Evolutionary conservation across 2,113 vertebrate genomes (phyloP).

Genomic region (Myotis brandtii): DNA sequence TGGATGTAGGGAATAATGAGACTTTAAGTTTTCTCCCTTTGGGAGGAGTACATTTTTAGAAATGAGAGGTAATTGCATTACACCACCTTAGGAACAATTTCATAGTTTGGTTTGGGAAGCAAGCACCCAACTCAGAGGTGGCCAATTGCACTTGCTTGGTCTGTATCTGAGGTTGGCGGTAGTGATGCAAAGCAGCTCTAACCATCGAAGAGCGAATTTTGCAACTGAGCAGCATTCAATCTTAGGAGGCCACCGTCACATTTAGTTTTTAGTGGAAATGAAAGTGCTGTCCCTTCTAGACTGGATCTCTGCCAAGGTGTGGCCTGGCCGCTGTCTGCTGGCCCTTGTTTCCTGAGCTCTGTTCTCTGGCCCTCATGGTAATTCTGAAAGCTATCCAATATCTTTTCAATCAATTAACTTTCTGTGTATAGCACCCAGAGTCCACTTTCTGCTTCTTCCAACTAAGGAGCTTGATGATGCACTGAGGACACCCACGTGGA

Average conservation of each 20-base stretch:
- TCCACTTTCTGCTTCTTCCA: slow-evolving; percentile 22
- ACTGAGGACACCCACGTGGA: not conserved
- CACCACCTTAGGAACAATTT: not conserved
- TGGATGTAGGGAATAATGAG: not conserved
- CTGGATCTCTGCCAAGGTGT: not conserved
- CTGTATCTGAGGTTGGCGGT: not conserved
- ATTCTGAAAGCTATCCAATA: not conserved
- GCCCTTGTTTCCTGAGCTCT: not conserved
- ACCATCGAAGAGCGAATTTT: not conserved
- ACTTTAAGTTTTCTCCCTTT: not conserved
- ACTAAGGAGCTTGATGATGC: not conserved
- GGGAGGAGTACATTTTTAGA: not conserved
- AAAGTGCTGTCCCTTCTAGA: not conserved
- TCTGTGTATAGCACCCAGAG: not conserved
- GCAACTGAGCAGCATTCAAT: not conserved
- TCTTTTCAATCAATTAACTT: not conserved
- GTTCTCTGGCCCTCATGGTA: not conserved
- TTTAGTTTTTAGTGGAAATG: not conserved
- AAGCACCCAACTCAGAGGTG: not conserved
- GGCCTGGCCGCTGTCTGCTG: fast-evolving
- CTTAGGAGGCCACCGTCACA: fast-evolving
- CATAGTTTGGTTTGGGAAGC: not conserved
- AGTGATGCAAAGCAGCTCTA: not conserved
- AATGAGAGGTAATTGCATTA: not conserved
- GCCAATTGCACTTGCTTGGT: not conserved